A percentile compares a stretch with the other conserved stretches of the same genome.
Conservation (phyloP, 2,888 invertebrate genomes). For the Dynastes maya region DNA sequence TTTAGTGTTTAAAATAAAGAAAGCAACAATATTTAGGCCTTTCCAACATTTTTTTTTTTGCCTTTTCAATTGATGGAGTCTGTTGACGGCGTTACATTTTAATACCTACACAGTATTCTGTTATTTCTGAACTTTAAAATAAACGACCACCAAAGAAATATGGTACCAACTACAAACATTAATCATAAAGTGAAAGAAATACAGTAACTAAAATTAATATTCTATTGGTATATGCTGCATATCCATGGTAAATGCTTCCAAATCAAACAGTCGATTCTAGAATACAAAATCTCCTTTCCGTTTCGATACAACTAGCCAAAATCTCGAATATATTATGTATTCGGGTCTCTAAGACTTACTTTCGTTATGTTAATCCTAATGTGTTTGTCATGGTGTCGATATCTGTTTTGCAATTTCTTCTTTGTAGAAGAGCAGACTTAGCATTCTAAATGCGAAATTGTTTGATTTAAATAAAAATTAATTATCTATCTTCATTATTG, state of each 20-base stretch:
- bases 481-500: not conserved
- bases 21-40: too few relatives aligned
- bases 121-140: too few relatives aligned
- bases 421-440: not conserved
- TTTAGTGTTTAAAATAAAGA: too few relatives aligned
- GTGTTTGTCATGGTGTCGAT: not conserved
- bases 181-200: not conserved
- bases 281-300: not conserved
- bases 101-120: too few relatives aligned
- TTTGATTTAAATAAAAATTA: too few relatives aligned
- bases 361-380: not conserved
- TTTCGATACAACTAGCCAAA: not conserved
- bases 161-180: not conserved
- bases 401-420: not conserved
- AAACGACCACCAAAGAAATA: too few relatives aligned
- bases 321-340: conserved; percentile 3
- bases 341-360: not conserved
- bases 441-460: not conserved
- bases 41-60: too few relatives aligned
- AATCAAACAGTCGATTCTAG: not conserved
- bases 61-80: too few relatives aligned
- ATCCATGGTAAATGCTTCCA: not conserved
- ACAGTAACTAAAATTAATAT: not conserved
- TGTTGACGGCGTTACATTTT: too few relatives aligned
- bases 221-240: not conserved